Evolutionary conservation across 2,113 vertebrate genomes (phyloP).

Genomic region (Oxyruncus cristatus): DNA sequence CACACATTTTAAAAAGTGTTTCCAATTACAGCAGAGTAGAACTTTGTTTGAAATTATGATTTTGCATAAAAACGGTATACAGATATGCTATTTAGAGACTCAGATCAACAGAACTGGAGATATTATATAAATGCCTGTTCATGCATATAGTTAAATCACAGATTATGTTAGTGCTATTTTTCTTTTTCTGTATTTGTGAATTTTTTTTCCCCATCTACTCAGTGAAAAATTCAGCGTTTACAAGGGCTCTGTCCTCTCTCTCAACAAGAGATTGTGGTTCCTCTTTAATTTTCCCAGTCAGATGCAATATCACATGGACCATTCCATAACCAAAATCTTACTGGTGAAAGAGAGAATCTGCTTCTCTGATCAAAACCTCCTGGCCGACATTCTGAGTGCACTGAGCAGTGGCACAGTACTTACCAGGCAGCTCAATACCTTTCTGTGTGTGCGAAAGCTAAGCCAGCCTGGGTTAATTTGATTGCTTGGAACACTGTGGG

Average conservation of each 20-base stretch:
- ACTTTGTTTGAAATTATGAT: not conserved
- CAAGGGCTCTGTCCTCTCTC: not conserved
- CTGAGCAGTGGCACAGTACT: not conserved
- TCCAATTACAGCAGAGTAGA: not conserved
- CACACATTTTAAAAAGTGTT: not conserved
- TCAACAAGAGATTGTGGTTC: not conserved
- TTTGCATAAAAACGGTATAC: not conserved
- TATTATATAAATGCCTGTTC: not conserved
- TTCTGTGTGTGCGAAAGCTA: not conserved
- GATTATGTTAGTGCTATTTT: not conserved
- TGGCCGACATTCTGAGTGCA: not conserved
- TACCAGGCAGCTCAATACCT: not conserved
- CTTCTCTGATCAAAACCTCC: not conserved
- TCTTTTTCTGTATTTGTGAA: not conserved
- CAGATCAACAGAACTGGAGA: not conserved
- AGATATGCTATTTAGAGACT: not conserved
- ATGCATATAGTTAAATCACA: not conserved
- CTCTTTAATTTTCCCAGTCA: not conserved
- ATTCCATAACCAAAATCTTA: not conserved
- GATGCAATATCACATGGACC: not conserved
- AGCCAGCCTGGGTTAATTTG: not conserved
- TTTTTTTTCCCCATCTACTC: not conserved
- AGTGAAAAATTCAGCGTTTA: not conserved
- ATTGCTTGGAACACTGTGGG: not conserved
- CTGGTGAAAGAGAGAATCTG: not conserved